Percentiles rank a stretch among this genome's conserved stretches.
Evolutionary conservation across 2,113 vertebrate species (phyloP).

Genomic region (Paraplagusia blochii): DNA sequence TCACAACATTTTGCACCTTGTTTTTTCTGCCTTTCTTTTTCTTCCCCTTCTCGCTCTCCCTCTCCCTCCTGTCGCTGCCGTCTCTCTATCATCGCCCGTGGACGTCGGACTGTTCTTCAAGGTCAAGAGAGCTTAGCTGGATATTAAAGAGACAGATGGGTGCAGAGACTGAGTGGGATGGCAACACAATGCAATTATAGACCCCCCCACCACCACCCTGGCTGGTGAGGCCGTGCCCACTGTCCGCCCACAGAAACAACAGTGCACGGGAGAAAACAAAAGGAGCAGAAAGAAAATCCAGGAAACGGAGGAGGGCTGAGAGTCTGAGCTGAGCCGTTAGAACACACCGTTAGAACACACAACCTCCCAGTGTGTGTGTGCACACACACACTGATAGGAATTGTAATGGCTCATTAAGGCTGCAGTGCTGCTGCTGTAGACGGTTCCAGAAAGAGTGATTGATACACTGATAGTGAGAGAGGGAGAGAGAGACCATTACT

Average conservation of each 20-base stretch:
- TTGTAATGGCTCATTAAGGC: constrained; percentile 75
- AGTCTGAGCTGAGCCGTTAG: constrained; percentile 56
- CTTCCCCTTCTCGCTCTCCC: constrained; percentile 8
- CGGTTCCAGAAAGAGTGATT: constrained; percentile 68
- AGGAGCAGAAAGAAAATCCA: constrained; percentile 6
- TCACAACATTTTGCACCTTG: constrained; percentile 55
- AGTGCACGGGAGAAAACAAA: constrained; percentile 9
- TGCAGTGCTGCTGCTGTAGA: constrained; percentile 62
- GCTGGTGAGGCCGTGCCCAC: constrained; percentile 17
- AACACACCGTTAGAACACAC: constrained; percentile 55
- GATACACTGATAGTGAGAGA: constrained; percentile 66
- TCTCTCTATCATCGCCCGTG: constrained; percentile 11
- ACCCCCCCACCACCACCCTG: neutral
- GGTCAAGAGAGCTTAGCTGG: constrained; percentile 73
- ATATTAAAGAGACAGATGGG: constrained; percentile 71
- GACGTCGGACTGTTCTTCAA: constrained; percentile 52
- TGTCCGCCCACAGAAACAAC: constrained; percentile 29
- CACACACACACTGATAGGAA: constrained; percentile 57
- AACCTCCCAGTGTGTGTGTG: constrained; percentile 27
- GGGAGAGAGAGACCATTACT: constrained; percentile 67
- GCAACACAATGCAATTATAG: constrained; percentile 67
- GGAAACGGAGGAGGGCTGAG: constrained; percentile 41
- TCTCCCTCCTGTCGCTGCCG: constrained; percentile 16
- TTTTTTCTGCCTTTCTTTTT: constrained; percentile 45
- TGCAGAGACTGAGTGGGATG: constrained; percentile 55